phyloP scores from a whole-genome alignment of 2,888 invertebrate genomes.

The Calliphora vomitoria region DNA sequence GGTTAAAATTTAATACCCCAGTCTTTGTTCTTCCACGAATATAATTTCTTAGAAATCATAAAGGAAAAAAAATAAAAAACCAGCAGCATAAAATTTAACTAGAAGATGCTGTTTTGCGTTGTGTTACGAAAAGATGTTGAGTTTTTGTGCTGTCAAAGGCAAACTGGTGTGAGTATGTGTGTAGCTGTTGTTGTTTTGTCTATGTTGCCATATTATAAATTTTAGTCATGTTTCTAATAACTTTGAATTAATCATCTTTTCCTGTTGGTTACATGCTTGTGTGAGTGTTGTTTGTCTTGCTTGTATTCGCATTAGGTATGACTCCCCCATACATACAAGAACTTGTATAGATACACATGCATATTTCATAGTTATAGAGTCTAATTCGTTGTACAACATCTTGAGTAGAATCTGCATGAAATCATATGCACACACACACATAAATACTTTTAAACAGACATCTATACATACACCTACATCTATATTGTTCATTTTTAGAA shows the following conservation, averaged over 20 bases:
- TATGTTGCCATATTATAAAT: conserved; percentile 81
- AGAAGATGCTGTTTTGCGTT: not conserved
- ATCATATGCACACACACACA: not conserved
- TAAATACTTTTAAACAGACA: not conserved
- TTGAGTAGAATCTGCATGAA: conserved; percentile 51
- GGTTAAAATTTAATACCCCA: conserved; percentile 13
- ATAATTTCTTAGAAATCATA: not conserved
- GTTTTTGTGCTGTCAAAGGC: not conserved
- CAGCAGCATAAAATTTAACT: not conserved
- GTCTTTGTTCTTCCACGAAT: conserved; percentile 1
- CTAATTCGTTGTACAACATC: conserved; percentile 69
- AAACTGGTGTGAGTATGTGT: not conserved
- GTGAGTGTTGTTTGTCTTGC: conserved; percentile 64
- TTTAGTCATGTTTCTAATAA: conserved; percentile 85
- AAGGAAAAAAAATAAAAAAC: not conserved
- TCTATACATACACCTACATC: conserved; percentile 13
- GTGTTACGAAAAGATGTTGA: not conserved
- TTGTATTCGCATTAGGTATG: conserved; percentile 44
- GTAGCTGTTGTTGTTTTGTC: conserved; percentile 2
- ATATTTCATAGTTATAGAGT: conserved; percentile 62
- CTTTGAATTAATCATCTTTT: conserved; percentile 85
- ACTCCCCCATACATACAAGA: conserved; percentile 37
- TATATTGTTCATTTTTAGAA: conserved; percentile 71
- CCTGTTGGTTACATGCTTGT: conserved; percentile 76
- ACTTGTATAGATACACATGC: conserved; percentile 49